These are phyloP conservation scores for Tupaia chinensis DNA, from an alignment of 2,113 vertebrate genomes.

Conservation along the genomic window DNA sequence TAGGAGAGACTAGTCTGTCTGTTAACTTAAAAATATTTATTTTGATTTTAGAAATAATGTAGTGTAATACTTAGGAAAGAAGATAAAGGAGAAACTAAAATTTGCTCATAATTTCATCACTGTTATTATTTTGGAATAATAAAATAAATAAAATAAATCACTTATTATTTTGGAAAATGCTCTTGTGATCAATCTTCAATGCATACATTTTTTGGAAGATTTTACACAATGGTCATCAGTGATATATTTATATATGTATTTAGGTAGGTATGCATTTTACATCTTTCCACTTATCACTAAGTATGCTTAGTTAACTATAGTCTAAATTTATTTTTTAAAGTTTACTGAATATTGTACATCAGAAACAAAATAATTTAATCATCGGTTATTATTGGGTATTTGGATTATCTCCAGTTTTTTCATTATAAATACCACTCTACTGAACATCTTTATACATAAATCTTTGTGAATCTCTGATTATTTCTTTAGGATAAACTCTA, in stretches of 20 bases:
- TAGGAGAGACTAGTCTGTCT: background rate
- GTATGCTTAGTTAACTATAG: background rate
- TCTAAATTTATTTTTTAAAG: background rate
- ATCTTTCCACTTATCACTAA: background rate
- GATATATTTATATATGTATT: no score
- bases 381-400: background rate
- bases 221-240: background rate
- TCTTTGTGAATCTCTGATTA: background rate
- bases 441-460: background rate
- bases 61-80: background rate
- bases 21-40: background rate
- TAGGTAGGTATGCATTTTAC: background rate
- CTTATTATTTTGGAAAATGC: background rate
- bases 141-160: no score
- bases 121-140: background rate
- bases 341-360: background rate
- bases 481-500: background rate
- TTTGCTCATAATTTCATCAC: background rate
- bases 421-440: background rate
- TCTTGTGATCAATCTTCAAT: background rate
- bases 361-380: background rate
- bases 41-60: background rate
- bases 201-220: background rate
- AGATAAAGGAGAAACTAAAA: background rate
- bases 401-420: background rate